Evolutionary conservation across 2,113 vertebrate genomes (phyloP), one percentile per base, ranked within the genome.

Genomic region (Eudyptes chrysolophus): DNA sequence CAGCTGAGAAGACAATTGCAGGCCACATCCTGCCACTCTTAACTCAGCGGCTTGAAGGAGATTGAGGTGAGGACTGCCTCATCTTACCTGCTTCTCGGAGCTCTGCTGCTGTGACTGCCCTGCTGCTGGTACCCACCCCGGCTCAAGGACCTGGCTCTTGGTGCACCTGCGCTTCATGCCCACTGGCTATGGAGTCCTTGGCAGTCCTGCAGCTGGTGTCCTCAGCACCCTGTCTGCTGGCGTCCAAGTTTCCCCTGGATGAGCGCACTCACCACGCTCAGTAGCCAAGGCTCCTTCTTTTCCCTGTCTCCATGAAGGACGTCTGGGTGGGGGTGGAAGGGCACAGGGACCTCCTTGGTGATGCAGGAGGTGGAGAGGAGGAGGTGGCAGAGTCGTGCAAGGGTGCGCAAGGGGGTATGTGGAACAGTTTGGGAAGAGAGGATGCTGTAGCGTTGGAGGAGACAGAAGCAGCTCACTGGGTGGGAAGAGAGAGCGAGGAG

Each of bases 11-110:
- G 79, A 72, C 49, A 44, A 69, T 21, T 70, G 61, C 51, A 74
- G 70, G 94, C 91, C 83, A 80, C n/a, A 88, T 85, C 61, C 78
- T 88, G 95, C 94, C 84, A 46, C 21, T 87, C 52, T 69, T 44
- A 40, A 44, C 54, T 85, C 66, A 24, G 18, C 44, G 32, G 21
- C n/a, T 87, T 62, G 34, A 66, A 80, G 54, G 49, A 77, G 26
- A 17, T 13, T n/a, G 71, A 66, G 66, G 22, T n/a, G 46, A 57
- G 34, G 49, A 25, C 29, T 66, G 46, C 34, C 4, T 86, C 58
- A 16, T 77, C 27, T 62, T 20, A 34, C 21, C 49, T 74, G 16
- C 83, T 81, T 32, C 40, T 70, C 3, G 2, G 54, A 36, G 60
- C 17, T 70, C 24, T 61, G 0, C 17, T 57, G n/a, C 65, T 48